Base-by-base conservation (phyloP, 2,888 invertebrate species). In the Meta bourneti region DNA sequence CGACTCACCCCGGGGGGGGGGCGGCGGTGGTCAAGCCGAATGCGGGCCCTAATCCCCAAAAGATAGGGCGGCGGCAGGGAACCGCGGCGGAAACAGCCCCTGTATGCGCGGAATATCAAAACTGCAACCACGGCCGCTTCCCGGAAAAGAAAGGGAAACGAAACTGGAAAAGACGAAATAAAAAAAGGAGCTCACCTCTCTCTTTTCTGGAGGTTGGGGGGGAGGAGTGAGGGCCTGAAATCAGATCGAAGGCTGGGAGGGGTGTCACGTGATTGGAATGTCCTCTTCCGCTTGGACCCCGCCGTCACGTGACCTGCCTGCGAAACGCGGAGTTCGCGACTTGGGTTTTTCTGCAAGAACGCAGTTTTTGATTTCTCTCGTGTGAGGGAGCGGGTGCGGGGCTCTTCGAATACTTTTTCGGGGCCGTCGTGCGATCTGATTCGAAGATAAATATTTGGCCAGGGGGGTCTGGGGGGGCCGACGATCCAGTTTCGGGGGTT, bases 211-310 rank as follows among this genome's bases (percentile, higher is more conserved):
- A 61, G 49, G 16, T 11, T 48, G 82, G n/a, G 75, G 75, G n/a
- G 20, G 61, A n/a, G n/a, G n/a, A n/a, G n/a, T n/a, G n/a, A n/a
- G 9, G 19, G 51, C 16, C 13, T 9, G 69, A 77, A 89, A 82
- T 86, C 69, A 78, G n/a, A 69, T 72, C 61, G 79, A 20, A 82
- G 51, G 19, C 49, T 70, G 75, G n/a, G 89, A 49, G 61, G 70
- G 52, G 51, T 48, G 79, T 83, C 89, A 83, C 89, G 89, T 89
- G 89, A 89, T 89, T 79, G 82, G 89, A 89, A 89, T 89, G 89
- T 89, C 78, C 81, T 79, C 79, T 80, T 85, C 85, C 85, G 85
- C 85, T 75, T 52, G 77, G 86, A 49, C 70, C 8, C 16, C 71
- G 8, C 83, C 54, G 13, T 70, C 83, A 83, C 89, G 89, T 89